phyloP scores from a whole-genome alignment of 2,888 invertebrate genomes.

The Amphipoea oculea region DNA sequence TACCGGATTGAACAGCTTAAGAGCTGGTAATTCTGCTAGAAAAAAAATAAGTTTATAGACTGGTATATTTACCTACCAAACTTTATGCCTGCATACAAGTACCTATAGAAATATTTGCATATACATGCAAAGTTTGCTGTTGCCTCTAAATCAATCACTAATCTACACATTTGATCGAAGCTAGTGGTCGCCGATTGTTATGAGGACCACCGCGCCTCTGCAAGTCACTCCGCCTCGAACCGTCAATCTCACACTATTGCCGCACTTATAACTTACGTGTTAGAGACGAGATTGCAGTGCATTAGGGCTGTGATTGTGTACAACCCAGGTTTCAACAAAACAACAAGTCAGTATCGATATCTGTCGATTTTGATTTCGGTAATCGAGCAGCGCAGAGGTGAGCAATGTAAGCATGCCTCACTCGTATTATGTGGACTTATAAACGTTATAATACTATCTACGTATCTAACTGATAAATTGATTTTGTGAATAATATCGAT shows the following conservation, averaged over 20 bases:
- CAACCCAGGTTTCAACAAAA: conserved; percentile 75
- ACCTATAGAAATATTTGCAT: neutral
- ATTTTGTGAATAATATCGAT: conserved; percentile 45
- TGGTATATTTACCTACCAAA: neutral
- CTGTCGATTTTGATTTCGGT: conserved; percentile 84
- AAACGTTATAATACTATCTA: conserved; percentile 41
- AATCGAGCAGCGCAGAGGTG: conserved; percentile 74
- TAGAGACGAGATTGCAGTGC: conserved; percentile 60
- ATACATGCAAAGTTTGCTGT: conserved; percentile 6
- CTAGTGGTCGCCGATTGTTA: conserved; percentile 81
- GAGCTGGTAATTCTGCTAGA: neutral
- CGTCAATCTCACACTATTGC: conserved; percentile 48
- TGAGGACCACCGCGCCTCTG: conserved; percentile 86
- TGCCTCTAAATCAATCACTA: conserved; percentile 51
- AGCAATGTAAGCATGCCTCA: conserved; percentile 53
- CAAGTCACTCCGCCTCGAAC: conserved; percentile 80
- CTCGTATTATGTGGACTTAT: conserved; percentile 58
- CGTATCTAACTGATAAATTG: conserved; percentile 46
- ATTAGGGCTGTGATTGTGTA: conserved; percentile 56
- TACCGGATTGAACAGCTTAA: neutral
- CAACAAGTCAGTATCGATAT: conserved; percentile 81
- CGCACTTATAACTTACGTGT: conserved; percentile 35
- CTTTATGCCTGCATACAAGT: neutral
- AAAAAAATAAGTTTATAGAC: neutral
- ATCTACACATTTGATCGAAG: conserved; percentile 68